These are phyloP conservation scores for Dolichotis patagonum DNA, from an alignment of 2,113 vertebrate genomes.

Conservation along the genomic window DNA sequence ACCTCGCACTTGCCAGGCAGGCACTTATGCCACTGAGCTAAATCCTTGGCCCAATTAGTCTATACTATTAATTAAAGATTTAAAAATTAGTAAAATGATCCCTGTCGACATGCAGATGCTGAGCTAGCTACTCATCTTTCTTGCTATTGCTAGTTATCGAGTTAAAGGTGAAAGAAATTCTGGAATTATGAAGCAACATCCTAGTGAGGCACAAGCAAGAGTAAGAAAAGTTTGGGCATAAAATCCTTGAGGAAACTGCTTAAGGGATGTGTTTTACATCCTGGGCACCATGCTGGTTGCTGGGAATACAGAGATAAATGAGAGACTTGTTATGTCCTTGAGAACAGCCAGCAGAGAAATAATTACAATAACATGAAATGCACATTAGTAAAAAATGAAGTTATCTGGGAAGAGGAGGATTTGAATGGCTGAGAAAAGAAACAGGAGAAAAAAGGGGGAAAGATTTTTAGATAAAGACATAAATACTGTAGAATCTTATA, in stretches of 20 bases:
- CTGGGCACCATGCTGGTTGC: background rate
- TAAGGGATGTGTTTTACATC: background rate
- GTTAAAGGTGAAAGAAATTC: background rate
- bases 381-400: background rate
- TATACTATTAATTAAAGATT: background rate
- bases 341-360: background rate
- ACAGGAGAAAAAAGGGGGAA: background rate
- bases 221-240: background rate
- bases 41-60: too few relatives aligned
- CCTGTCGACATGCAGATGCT: background rate
- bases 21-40: too few relatives aligned
- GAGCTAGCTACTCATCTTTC: background rate
- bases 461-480: conserved; percentile 22
- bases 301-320: background rate
- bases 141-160: background rate
- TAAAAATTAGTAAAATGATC: background rate
- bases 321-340: background rate
- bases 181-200: background rate
- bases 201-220: background rate
- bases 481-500: background rate
- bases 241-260: background rate
- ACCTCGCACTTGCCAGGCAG: too few relatives aligned
- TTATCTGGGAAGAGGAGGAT: background rate
- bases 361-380: background rate
- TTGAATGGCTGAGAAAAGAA: conserved; percentile 4